phyloP scores from a whole-genome alignment of 1,140 invertebrate genomes.

The Drosophila serrata region DNA sequence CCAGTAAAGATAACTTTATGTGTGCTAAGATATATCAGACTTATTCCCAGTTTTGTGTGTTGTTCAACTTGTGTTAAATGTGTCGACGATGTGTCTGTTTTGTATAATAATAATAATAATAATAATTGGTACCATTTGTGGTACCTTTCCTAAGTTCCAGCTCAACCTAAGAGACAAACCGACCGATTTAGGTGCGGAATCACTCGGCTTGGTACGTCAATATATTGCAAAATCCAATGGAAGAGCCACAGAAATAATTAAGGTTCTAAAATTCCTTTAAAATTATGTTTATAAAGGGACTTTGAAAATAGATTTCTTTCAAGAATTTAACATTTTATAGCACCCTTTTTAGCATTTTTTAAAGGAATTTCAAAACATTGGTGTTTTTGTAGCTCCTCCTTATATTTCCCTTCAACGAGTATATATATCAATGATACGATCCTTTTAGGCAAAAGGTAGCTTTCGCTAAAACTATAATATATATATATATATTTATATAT shows the following conservation, averaged over 20 bases:
- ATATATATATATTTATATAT: constrained; percentile 47
- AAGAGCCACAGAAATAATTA: neutral
- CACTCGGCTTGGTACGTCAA: constrained; percentile 26
- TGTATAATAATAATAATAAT: constrained; percentile 33
- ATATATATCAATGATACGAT: constrained; percentile 18
- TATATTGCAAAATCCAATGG: constrained; percentile 21
- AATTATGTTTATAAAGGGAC: neutral
- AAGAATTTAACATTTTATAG: neutral
- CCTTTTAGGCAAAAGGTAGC: constrained; percentile 27
- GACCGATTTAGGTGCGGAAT: constrained; percentile 10
- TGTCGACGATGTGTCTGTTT: constrained; percentile 24
- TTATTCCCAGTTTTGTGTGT: neutral
- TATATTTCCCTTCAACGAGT: constrained; percentile 39
- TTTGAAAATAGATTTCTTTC: neutral
- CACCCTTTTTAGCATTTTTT: neutral
- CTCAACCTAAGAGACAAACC: constrained; percentile 56
- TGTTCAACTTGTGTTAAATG: constrained; percentile 22
- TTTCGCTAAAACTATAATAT: constrained; percentile 53
- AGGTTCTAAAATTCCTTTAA: neutral
- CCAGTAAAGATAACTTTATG: constrained; percentile 3
- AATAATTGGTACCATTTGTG: constrained; percentile 42
- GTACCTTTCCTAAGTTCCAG: constrained; percentile 45
- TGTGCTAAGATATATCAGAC: constrained; percentile 4
- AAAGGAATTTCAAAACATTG: neutral
- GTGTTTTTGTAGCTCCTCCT: neutral